Evolutionary conservation across 2,888 invertebrate species (phyloP).

Genomic region (Halictus ligatus): DNA sequence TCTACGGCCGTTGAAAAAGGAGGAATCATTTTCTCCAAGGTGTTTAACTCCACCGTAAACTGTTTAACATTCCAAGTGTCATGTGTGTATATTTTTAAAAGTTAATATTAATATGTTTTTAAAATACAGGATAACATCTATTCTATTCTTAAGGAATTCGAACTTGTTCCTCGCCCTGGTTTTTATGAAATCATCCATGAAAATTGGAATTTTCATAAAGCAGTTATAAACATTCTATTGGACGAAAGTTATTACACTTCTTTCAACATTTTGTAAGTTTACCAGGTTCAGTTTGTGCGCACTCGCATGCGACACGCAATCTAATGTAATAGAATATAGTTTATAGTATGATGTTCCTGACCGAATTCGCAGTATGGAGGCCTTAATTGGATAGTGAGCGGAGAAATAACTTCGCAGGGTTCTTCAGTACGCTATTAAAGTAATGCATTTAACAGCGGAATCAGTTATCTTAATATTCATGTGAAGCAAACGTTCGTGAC

Average conservation of each 20-base stretch:
- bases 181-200: background rate
- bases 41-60: background rate
- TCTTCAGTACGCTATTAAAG: background rate
- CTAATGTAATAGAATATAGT: conserved; percentile 1
- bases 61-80: background rate
- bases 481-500: background rate
- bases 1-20: conserved; percentile 1
- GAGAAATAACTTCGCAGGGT: background rate
- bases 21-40: background rate
- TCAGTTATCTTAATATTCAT: background rate
- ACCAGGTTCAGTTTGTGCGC: background rate
- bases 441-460: background rate
- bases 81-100: too few relatives aligned
- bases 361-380: background rate
- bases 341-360: background rate
- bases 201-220: too few relatives aligned
- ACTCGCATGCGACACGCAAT: background rate
- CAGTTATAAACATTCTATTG: background rate
- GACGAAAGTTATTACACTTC: too few relatives aligned
- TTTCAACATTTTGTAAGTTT: background rate
- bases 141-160: too few relatives aligned
- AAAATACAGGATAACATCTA: background rate
- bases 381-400: background rate
- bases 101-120: too few relatives aligned
- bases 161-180: background rate